Percentiles rank a stretch among this genome's conserved stretches.
Evolutionary conservation across 2,888 invertebrate genomes (phyloP).

Genomic region (Pammene fasciana): DNA sequence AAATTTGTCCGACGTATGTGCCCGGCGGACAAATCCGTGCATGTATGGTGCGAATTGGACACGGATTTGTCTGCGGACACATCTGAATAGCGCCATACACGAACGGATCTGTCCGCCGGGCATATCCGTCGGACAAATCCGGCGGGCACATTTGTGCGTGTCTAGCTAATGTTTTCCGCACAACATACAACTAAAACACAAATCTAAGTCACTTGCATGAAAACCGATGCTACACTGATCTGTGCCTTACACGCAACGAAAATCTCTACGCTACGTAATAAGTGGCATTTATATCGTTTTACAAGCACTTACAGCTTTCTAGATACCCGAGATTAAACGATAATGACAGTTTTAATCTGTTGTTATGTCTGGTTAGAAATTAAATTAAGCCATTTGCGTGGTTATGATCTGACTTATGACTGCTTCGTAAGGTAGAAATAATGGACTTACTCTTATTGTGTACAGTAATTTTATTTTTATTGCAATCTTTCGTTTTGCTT

Average conservation of each 20-base stretch:
- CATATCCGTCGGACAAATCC: no score
- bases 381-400: slow-evolving; percentile 25
- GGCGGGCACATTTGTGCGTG: no score
- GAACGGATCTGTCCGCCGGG: no score
- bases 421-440: slow-evolving; percentile 12
- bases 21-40: no score
- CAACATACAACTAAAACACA: not conserved
- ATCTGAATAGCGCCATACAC: no score
- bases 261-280: slow-evolving; percentile 21
- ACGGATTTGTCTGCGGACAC: no score
- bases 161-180: no score
- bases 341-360: slow-evolving; percentile 28
- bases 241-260: slow-evolving; percentile 28
- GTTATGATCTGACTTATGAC: not conserved
- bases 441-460: slow-evolving; percentile 9
- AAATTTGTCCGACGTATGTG: no score
- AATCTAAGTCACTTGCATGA: slow-evolving; percentile 4
- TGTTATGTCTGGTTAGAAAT: slow-evolving; percentile 22
- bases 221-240: slow-evolving; percentile 1
- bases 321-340: slow-evolving; percentile 34
- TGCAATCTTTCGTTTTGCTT: slow-evolving; percentile 15
- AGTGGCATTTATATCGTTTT: slow-evolving; percentile 31
- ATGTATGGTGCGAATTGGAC: no score
- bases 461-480: slow-evolving; percentile 20
- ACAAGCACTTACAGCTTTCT: slow-evolving; percentile 38